A percentile compares a stretch with the other conserved stretches of the same genome.
Evolutionary conservation across 2,797 vertebrate genomes (phyloP).

Genomic region (Danio jaintianensis): DNA sequence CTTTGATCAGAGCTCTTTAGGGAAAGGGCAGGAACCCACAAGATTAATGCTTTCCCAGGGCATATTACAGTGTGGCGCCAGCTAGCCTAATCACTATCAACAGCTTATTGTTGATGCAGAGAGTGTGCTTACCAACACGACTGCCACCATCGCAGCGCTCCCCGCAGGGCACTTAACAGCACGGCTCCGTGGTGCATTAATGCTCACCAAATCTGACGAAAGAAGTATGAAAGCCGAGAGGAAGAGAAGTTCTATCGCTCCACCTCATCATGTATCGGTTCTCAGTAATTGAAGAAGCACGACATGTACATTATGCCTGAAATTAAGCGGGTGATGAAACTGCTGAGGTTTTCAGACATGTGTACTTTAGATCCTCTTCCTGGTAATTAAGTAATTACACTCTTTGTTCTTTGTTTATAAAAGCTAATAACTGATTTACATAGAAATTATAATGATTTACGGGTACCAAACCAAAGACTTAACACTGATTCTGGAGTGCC

Average conservation of each 20-base stretch:
- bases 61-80: constrained; percentile 55
- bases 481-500: not conserved
- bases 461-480: not conserved
- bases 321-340: constrained; percentile 32
- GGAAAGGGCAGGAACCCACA: constrained; percentile 67
- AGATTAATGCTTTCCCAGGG: constrained; percentile 68
- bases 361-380: constrained; percentile 43
- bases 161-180: constrained; percentile 36
- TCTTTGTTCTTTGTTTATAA: constrained; percentile 38
- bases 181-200: constrained; percentile 6
- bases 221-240: constrained; percentile 44
- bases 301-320: constrained; percentile 21
- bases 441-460: constrained; percentile 23
- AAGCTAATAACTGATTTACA: constrained; percentile 29
- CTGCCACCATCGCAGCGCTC: constrained; percentile 41
- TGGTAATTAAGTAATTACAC: constrained; percentile 35
- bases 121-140: constrained; percentile 57
- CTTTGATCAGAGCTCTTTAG: constrained; percentile 71
- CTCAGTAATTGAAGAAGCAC: constrained; percentile 15
- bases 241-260: constrained; percentile 43
- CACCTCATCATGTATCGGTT: not conserved
- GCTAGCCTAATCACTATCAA: constrained; percentile 64
- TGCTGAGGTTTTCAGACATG: not conserved
- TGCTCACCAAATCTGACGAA: constrained; percentile 43
- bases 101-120: constrained; percentile 64